phyloP scores from a whole-genome alignment of 2,888 invertebrate genomes.

The Phymatocera aterrima region DNA sequence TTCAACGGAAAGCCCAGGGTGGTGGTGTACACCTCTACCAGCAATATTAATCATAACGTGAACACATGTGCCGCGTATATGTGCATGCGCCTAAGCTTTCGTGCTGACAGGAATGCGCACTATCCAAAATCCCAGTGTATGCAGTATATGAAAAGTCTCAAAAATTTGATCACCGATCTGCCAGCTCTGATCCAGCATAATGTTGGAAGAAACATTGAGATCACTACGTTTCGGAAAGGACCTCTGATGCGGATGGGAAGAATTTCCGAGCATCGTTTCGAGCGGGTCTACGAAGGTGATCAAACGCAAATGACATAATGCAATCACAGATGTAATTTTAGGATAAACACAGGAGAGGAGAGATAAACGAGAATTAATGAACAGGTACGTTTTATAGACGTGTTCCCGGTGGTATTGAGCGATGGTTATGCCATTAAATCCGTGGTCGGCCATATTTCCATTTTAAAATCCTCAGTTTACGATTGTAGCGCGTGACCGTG shows the following conservation, averaged over 20 bases:
- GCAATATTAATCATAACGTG: conserved; percentile 67
- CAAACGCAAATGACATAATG: too few relatives aligned
- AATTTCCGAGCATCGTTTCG: too few relatives aligned
- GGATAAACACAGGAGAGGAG: not conserved
- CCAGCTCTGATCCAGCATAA: too few relatives aligned
- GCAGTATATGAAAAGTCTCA: too few relatives aligned
- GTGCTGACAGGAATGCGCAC: not conserved
- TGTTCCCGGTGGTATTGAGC: not conserved
- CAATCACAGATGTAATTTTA: not conserved
- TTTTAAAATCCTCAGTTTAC: conserved; percentile 20
- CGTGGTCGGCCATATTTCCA: conserved; percentile 20
- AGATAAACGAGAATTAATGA: not conserved
- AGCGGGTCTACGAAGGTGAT: too few relatives aligned
- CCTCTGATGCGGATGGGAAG: too few relatives aligned
- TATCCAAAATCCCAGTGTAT: too few relatives aligned
- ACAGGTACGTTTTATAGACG: not conserved
- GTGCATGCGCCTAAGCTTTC: not conserved
- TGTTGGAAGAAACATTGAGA: too few relatives aligned
- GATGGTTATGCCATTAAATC: conserved; percentile 14
- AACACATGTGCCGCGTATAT: conserved; percentile 49
- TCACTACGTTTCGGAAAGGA: too few relatives aligned
- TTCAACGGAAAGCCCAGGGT: conserved; percentile 54
- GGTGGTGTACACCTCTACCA: conserved; percentile 46
- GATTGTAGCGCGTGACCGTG: conserved; percentile 42
- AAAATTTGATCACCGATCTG: too few relatives aligned